These are phyloP conservation scores for Poeciliopsis prolifica DNA, from an alignment of 2,113 vertebrate genomes.

Conservation along the genomic window DNA sequence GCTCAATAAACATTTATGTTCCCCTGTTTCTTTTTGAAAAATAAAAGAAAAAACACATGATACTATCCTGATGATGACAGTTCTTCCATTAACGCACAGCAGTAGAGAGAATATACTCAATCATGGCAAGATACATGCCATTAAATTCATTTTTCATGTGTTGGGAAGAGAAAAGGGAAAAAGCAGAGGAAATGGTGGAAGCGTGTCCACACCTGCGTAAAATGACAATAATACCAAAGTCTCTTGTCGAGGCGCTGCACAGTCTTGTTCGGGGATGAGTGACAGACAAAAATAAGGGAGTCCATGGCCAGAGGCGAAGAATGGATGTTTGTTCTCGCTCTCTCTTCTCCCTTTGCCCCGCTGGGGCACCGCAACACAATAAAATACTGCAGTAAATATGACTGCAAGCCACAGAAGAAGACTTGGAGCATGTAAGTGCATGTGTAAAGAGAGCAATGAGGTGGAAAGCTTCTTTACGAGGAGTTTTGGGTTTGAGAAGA, in stretches of 20 bases:
- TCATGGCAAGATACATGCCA: background rate
- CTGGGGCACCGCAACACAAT: constrained; percentile 8
- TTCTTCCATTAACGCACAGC: constrained; percentile 50
- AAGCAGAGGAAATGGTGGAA: background rate
- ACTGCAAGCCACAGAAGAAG: constrained; percentile 15
- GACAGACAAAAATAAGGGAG: constrained; percentile 43
- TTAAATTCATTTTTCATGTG: constrained; percentile 17
- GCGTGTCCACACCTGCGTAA: constrained; percentile 54
- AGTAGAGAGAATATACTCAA: constrained; percentile 20
- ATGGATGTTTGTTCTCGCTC: constrained; percentile 25
- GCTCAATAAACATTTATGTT: constrained; percentile 66
- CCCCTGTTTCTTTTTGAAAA: constrained; percentile 13
- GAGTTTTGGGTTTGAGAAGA: constrained; percentile 1
- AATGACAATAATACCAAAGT: constrained; percentile 26
- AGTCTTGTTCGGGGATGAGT: constrained; percentile 41
- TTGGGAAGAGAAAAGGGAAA: background rate
- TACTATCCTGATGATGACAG: constrained; percentile 54
- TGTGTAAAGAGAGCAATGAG: constrained; percentile 1
- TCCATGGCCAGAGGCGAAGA: constrained; percentile 31
- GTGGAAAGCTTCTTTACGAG: constrained; percentile 16
- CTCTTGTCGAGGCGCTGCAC: constrained; percentile 29
- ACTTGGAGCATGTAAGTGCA: constrained; percentile 22
- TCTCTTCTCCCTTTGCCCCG: background rate
- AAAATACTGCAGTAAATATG: constrained; percentile 41
- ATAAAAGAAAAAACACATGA: constrained; percentile 10